Base-by-base conservation (phyloP, 37 sponge, comb jelly and placozoan species). In the Ephydatia muelleri region DNA sequence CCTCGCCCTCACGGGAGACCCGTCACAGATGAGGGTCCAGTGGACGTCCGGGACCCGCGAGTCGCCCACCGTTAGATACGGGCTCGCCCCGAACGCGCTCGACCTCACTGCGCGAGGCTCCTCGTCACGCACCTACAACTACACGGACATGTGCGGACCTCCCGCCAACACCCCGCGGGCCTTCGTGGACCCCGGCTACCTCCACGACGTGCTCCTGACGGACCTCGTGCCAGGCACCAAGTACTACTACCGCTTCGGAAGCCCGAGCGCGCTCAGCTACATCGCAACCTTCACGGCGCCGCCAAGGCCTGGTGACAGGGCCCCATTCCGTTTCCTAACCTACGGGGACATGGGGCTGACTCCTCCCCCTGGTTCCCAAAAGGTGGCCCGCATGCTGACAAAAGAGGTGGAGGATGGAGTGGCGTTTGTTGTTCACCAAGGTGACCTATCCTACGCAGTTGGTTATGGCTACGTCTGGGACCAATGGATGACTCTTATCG, bases 271-370 rank as follows among this genome's bases (percentile, higher is more conserved):
- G 5, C 79, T 73, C 22, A 89, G 89, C 64, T 67, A 83, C 25
- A 75, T 80, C 14, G 25, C 72, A n/a, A 68, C 67, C 22, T 89
- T 89, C 72, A 37, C 21, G 3, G 38, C 84, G 0, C 28, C 84
- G 0, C 32, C 49, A 23, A 8, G 25, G 5, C 69, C 77, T 65
- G 82, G 81, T 2, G 31, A 37, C 22, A 76, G 39, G 0, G 49
- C 28, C 0, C 57, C 84, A 1, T 80, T 73, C 80, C 78, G 29
- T 0, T 84, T 89, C 33, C 27, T 84, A 16, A 73, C 77, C 37
- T 89, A 89, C 57, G 89, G 89, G 2, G 89, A 89, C 68, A 84
- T 89, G 84, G 84, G 77, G 22, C 27, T 84, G 1, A 72, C 84
- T 29, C 26, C 65, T 35, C 40, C 65, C 6, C 80, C 84, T 64